phyloP scores from a whole-genome alignment of 2,888 invertebrate genomes.

The Dexiosoma caninum region DNA sequence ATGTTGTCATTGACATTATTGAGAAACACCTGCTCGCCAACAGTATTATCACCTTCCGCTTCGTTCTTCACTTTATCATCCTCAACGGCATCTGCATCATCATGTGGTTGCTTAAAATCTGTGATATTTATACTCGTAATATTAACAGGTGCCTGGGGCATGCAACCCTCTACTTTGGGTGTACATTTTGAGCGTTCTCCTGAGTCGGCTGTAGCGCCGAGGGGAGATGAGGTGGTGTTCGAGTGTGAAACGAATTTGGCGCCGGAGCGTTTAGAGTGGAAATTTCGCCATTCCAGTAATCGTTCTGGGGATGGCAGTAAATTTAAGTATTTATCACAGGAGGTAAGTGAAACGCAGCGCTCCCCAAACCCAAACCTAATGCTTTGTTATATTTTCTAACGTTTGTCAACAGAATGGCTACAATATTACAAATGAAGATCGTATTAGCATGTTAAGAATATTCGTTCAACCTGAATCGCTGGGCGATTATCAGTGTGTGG shows the following conservation, averaged over 20 bases:
- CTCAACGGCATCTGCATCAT: constrained; percentile 16
- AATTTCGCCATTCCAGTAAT: constrained; percentile 81
- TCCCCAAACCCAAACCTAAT: background rate
- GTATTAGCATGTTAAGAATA: constrained; percentile 77
- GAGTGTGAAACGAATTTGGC: constrained; percentile 89
- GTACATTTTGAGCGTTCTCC: constrained; percentile 87
- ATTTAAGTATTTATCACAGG: constrained; percentile 68
- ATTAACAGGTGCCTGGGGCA: constrained; percentile 35
- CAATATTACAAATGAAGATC: constrained; percentile 76
- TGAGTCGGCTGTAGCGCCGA: constrained; percentile 87
- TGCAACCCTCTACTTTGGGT: constrained; percentile 77
- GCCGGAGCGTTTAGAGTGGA: constrained; percentile 88
- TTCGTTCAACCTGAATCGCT: constrained; percentile 79
- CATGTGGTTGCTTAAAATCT: constrained; percentile 32
- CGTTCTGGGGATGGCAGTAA: constrained; percentile 68
- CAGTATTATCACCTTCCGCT: constrained; percentile 22
- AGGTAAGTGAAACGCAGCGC: constrained; percentile 54
- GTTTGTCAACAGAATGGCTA: constrained; percentile 68
- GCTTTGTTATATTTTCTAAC: background rate
- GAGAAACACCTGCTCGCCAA: constrained; percentile 57
- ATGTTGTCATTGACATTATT: constrained; percentile 50
- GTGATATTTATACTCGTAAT: constrained; percentile 52
- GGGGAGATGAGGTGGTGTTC: constrained; percentile 88
- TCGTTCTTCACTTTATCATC: background rate
- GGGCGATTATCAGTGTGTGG: constrained; percentile 89